Conservation (phyloP, 2,888 invertebrate genomes). For the Pilophorus perplexus region DNA sequence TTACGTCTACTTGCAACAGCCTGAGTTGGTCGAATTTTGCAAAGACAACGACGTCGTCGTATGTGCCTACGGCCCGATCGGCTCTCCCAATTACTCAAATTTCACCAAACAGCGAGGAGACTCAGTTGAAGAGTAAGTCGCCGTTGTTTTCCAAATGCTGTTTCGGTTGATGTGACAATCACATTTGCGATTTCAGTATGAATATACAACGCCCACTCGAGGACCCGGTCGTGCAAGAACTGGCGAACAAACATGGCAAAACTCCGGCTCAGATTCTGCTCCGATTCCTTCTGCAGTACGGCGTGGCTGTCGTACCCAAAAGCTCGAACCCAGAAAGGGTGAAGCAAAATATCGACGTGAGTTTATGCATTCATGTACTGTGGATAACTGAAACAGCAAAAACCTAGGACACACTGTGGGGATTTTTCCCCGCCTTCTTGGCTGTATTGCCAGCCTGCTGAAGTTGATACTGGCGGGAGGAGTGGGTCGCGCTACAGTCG, state of each 20-base stretch:
- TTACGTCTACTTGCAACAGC: conserved; percentile 74
- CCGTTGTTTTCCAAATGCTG: too few relatives aligned
- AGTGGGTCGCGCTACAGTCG: too few relatives aligned
- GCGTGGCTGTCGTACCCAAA: conserved; percentile 73
- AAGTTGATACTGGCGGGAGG: too few relatives aligned
- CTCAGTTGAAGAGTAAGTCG: not conserved
- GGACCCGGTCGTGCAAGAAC: conserved; percentile 59
- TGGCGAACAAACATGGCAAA: conserved; percentile 61
- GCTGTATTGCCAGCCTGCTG: too few relatives aligned
- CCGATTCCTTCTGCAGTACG: conserved; percentile 66
- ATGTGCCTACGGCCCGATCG: conserved; percentile 70
- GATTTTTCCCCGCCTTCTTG: too few relatives aligned
- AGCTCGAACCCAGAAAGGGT: conserved; percentile 68
- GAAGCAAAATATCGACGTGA: conserved; percentile 65
- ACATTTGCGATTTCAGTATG: conserved; percentile 32
- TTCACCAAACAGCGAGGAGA: not conserved
- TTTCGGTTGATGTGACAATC: too few relatives aligned
- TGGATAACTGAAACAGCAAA: not conserved
- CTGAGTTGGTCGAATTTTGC: conserved; percentile 62
- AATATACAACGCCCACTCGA: conserved; percentile 60
- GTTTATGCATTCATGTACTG: conserved; percentile 22
- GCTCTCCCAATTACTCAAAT: conserved; percentile 58
- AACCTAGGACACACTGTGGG: too few relatives aligned
- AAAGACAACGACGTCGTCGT: conserved; percentile 61
- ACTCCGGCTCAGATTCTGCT: conserved; percentile 69